Base-by-base conservation (phyloP, 2,888 invertebrate genomes). In the Encarsia formosa region DNA sequence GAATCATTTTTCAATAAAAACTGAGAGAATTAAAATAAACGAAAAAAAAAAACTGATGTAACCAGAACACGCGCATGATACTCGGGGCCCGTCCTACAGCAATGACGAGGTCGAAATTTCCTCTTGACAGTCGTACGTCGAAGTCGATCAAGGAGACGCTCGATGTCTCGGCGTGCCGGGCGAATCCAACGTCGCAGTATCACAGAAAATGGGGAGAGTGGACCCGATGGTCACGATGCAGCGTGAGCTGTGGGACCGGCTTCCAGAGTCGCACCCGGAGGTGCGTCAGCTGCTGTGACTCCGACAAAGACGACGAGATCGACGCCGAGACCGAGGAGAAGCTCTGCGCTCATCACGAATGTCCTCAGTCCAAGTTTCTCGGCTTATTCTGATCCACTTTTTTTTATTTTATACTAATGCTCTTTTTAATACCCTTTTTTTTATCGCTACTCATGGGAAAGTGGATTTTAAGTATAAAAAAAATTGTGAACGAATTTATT, bases 191-290 rank as follows among this genome's bases (percentile, higher is more conserved):
- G n/a, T n/a, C n/a, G n/a, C n/a, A n/a, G n/a, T n/a, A n/a, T n/a
- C n/a, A n/a, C n/a, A n/a, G n/a, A n/a, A n/a, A n/a, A n/a, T 40
- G 45, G 45, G 20, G n/a, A 19, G 16, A 18, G 32, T 85, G 84
- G 84, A 78, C 77, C 4, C 65, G 75, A 15, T 85, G 82, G 82
- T 78, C 81, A n/a, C 71, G 77, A n/a, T 85, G 84, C 65, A 78
- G 80, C 52, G 83, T 81, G 1, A 78, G 78, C 23, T 85, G 84
- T 63, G 85, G 84, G 1, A 78, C 77, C 62, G 85, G 84, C 4
- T 69, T 80, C 19, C 71, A 80, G 59, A 79, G 78, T 58, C 69
- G 83, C 22, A 81, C 79, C 73, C 70, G 83, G 20, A 75, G 77
- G 51, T 82, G 81, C 62, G 52, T 73, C 51, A 65, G 64, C 24